Conservation (phyloP, 2,797 vertebrate species). For the Aplochiton taeniatus region DNA sequence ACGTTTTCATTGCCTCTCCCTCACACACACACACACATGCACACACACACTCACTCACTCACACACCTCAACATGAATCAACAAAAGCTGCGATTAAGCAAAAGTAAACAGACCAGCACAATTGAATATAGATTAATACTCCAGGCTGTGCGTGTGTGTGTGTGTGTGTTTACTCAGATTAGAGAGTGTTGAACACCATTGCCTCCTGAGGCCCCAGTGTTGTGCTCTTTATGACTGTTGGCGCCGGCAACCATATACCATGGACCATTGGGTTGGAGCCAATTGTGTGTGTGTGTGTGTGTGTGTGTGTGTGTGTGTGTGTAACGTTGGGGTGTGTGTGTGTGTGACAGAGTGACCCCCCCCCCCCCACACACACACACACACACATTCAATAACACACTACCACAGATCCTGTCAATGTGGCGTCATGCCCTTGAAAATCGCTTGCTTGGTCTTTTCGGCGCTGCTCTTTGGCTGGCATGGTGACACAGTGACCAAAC, state of each 20-base stretch:
- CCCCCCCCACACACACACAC: constrained; percentile 18
- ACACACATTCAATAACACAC: not conserved
- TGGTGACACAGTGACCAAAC: constrained; percentile 11
- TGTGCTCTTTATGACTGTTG: no score
- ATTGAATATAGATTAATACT: constrained; percentile 49
- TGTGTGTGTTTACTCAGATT: not conserved
- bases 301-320: constrained; percentile 22
- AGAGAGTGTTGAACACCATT: no score
- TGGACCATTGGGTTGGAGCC: not conserved
- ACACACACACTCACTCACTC: constrained; percentile 7
- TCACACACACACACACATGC: not conserved
- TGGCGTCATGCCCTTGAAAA: constrained; percentile 13
- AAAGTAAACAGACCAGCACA: constrained; percentile 44
- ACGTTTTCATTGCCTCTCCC: not conserved
- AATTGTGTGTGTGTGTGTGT: constrained; percentile 11
- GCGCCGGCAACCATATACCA: no score
- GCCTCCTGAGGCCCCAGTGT: no score
- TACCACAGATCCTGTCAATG: not conserved
- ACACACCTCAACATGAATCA: constrained; percentile 17
- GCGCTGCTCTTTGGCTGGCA: constrained; percentile 2
- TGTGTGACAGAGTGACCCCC: constrained; percentile 1
- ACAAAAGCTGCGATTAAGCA: constrained; percentile 33
- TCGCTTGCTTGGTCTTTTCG: constrained; percentile 13
- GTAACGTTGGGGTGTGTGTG: constrained; percentile 6
- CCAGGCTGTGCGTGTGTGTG: constrained; percentile 16